phyloP scores from a whole-genome alignment of 2,797 vertebrate species.

The Xenops minutus region DNA sequence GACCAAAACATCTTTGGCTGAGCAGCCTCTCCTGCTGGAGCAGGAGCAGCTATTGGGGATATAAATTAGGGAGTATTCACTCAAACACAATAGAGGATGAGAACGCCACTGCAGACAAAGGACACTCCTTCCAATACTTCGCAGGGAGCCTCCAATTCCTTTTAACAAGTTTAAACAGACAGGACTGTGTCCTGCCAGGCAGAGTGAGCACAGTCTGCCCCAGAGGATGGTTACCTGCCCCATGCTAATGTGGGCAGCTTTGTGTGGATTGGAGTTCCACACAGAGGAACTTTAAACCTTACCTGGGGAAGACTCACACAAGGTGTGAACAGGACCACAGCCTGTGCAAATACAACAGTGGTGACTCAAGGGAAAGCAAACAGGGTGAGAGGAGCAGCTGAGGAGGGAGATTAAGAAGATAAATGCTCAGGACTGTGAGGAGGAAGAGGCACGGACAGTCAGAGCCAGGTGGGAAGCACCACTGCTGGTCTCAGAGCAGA shows the following conservation, averaged over 20 bases:
- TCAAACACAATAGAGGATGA: background rate
- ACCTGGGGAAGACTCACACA: background rate
- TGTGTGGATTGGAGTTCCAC: background rate
- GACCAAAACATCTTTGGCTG: background rate
- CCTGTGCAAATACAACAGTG: background rate
- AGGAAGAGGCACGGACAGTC: background rate
- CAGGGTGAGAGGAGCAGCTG: background rate
- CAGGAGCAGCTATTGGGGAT: background rate
- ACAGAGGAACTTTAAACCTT: background rate
- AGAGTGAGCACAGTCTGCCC: background rate
- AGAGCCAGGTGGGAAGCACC: background rate
- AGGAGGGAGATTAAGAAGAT: background rate
- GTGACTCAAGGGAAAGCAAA: background rate
- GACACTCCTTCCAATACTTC: background rate
- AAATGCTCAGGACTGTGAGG: background rate
- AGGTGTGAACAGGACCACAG: background rate
- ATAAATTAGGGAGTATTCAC: background rate
- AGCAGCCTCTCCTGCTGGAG: background rate
- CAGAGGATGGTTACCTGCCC: background rate
- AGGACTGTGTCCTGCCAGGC: background rate
- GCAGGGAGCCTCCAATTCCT: background rate
- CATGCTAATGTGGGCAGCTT: background rate
- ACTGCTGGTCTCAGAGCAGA: background rate
- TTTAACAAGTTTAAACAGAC: background rate
- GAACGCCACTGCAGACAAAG: background rate